Evolutionary conservation across 2,888 invertebrate genomes (phyloP).

Genomic region (Ashinkailepas kermadecensis): DNA sequence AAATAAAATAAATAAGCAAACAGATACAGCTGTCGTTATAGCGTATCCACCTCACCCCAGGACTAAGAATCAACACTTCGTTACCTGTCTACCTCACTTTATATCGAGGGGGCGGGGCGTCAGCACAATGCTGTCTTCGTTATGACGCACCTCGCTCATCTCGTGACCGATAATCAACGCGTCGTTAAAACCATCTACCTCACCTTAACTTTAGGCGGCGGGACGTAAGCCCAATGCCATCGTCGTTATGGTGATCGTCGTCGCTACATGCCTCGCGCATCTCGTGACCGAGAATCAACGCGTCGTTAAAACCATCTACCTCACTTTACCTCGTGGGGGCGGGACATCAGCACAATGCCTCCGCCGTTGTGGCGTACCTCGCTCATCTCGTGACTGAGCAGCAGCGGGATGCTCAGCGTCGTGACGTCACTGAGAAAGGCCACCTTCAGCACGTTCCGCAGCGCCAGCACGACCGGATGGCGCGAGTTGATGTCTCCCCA

Average conservation of each 20-base stretch:
- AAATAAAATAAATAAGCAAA: too few species aligned
- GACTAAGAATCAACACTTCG: constrained; percentile 64
- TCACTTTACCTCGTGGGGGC: not conserved
- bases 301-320: constrained; percentile 8
- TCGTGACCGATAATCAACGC: constrained; percentile 77
- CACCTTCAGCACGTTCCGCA: constrained; percentile 84
- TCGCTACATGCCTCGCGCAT: constrained; percentile 86
- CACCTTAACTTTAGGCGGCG: not conserved
- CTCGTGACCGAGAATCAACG: constrained; percentile 77
- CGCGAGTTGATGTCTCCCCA: constrained; percentile 83
- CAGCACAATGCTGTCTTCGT: too few species aligned
- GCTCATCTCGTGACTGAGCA: constrained; percentile 85
- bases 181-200: constrained; percentile 23
- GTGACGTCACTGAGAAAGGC: constrained; percentile 93
- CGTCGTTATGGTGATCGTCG: too few species aligned
- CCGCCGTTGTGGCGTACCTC: constrained; percentile 55
- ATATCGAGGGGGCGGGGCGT: not conserved
- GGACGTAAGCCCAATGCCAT: constrained; percentile 26
- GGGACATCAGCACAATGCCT: constrained; percentile 22
- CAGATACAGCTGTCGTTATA: too few species aligned
- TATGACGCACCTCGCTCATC: constrained; percentile 84
- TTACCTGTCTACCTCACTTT: not conserved
- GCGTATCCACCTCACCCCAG: too few species aligned
- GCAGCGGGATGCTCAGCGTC: constrained; percentile 82
- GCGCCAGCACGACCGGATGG: constrained; percentile 87